These are phyloP conservation scores for Turritopsis rubra DNA, from an alignment of 30 jellyfish, hydroid and myxozoan genomes.

Conservation along the genomic window DNA sequence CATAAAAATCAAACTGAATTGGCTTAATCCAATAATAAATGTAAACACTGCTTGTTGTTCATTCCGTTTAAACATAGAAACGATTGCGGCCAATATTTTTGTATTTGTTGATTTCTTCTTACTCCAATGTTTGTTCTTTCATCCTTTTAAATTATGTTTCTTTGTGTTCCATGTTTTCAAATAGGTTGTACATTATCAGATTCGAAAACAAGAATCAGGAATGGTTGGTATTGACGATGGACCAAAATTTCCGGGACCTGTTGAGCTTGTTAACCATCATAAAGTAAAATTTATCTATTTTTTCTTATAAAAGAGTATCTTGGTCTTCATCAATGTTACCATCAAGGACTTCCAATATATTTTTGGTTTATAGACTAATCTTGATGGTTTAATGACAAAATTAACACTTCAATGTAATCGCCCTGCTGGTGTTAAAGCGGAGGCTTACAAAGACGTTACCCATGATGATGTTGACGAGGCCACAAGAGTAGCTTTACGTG, in stretches of 20 bases:
- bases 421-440: slow-evolving; percentile 79
- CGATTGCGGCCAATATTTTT: no score
- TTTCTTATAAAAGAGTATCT: no score
- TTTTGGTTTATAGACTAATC: slow-evolving; percentile 6
- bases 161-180: not conserved
- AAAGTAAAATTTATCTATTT: slow-evolving; percentile 42
- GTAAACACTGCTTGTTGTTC: no score
- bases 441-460: slow-evolving; percentile 65
- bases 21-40: no score
- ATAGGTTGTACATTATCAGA: slow-evolving; percentile 74
- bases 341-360: no score
- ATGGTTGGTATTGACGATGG: slow-evolving; percentile 94
- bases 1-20: no score
- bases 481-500: slow-evolving; percentile 44
- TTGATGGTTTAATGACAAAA: slow-evolving; percentile 81
- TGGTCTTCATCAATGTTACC: no score
- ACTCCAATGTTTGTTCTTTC: no score
- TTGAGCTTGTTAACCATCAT: slow-evolving; percentile 81
- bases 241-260: slow-evolving; percentile 88
- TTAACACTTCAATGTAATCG: slow-evolving; percentile 59
- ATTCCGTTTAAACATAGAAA: no score
- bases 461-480: slow-evolving; percentile 93
- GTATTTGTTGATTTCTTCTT: no score
- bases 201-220: slow-evolving; percentile 68
- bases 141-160: not conserved